Conservation (phyloP, 2,888 invertebrate genomes). For the Macrophya annulata region DNA sequence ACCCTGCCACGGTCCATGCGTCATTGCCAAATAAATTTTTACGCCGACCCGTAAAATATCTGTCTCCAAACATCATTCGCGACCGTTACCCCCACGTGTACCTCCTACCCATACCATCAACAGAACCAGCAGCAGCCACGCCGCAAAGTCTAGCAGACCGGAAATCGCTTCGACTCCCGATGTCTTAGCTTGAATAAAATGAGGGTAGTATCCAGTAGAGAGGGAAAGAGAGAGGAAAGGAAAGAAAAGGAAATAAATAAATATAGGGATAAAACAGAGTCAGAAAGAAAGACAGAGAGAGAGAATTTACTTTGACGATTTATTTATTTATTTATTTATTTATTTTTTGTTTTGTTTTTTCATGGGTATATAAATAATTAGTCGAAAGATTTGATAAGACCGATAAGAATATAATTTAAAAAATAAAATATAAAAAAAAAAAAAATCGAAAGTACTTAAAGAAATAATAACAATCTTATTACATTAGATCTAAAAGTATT, state of each 20-base stretch:
- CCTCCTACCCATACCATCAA: background rate
- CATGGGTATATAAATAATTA: background rate
- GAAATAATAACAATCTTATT: background rate
- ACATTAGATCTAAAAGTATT: background rate
- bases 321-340: no score
- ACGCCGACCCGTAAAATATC: conserved; percentile 61
- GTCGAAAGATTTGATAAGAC: background rate
- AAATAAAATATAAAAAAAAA: background rate
- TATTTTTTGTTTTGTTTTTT: no score
- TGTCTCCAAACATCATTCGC: conserved; percentile 44
- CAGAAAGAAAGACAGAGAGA: background rate
- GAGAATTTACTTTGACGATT: background rate
- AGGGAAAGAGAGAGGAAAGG: background rate
- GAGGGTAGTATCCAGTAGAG: background rate
- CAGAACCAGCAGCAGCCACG: background rate
- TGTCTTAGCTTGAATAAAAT: background rate
- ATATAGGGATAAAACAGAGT: no score
- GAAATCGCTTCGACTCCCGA: conserved; percentile 19
- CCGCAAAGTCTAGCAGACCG: conserved; percentile 26
- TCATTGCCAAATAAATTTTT: conserved; percentile 66
- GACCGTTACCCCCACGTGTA: background rate
- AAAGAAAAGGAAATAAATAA: background rate
- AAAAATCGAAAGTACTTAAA: background rate
- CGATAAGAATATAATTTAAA: background rate
- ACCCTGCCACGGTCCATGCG: conserved; percentile 41